phyloP scores from a whole-genome alignment of 2,888 invertebrate genomes.

The Hecatera dysodea region DNA sequence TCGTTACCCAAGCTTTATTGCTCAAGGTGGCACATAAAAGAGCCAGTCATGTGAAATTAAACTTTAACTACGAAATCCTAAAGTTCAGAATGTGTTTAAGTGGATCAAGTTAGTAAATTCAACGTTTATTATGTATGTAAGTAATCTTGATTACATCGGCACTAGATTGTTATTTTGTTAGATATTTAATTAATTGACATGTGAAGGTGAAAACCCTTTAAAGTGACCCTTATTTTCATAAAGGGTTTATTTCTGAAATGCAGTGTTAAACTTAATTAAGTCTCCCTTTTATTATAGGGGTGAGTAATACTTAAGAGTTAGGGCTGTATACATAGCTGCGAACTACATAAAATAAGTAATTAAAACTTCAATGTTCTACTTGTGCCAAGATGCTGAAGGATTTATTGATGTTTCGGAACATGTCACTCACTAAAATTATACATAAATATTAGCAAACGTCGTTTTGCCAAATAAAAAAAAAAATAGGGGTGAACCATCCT shows the following conservation, averaged over 20 bases:
- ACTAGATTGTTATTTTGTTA: conserved; percentile 67
- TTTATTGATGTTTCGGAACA: background rate
- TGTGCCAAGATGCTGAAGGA: background rate
- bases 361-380: background rate
- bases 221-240: conserved; percentile 28
- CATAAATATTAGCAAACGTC: too few relatives aligned
- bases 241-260: conserved; percentile 34
- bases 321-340: conserved; percentile 15
- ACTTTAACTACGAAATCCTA: conserved; percentile 45
- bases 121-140: conserved; percentile 72
- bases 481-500: too few relatives aligned
- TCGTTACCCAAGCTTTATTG: conserved; percentile 75
- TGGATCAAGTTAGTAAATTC: conserved; percentile 66
- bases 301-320: conserved; percentile 38
- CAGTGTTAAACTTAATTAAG: conserved; percentile 44
- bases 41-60: conserved; percentile 50
- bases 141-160: conserved; percentile 72
- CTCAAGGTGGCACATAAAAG: conserved; percentile 71
- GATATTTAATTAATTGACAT: conserved; percentile 68
- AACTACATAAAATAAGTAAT: conserved; percentile 38
- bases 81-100: conserved; percentile 50
- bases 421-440: too few relatives aligned
- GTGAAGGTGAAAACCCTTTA: conserved; percentile 56
- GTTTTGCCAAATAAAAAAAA: too few relatives aligned
- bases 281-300: conserved; percentile 22